Evolutionary conservation across 2,113 vertebrate genomes (phyloP).

Genomic region (Micromys minutus): DNA sequence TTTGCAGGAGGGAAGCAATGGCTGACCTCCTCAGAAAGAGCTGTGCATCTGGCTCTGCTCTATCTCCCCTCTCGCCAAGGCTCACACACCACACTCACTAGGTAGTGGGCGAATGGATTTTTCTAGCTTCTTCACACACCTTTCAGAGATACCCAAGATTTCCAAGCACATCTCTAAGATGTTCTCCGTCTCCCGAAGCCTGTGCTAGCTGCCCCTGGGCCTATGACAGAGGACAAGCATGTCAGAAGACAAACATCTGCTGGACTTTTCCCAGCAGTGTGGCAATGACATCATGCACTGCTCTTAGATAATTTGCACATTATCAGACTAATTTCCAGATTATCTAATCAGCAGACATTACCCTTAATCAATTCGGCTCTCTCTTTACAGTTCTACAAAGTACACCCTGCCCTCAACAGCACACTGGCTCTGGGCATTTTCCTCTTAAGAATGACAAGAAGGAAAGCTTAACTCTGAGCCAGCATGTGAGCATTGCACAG

Average conservation of each 20-base stretch:
- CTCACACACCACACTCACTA: neutral
- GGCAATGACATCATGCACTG: constrained; percentile 70
- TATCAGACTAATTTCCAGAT: constrained; percentile 77
- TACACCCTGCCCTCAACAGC: constrained; percentile 46
- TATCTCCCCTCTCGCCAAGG: neutral
- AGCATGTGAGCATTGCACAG: no score
- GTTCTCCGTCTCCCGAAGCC: constrained; percentile 30
- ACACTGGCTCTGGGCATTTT: neutral
- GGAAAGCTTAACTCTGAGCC: neutral
- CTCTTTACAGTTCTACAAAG: constrained; percentile 44
- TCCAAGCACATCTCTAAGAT: constrained; percentile 46
- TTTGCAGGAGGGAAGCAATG: neutral
- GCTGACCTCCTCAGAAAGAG: neutral
- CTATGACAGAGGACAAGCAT: constrained; percentile 45
- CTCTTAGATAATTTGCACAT: constrained; percentile 77
- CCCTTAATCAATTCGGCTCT: constrained; percentile 67
- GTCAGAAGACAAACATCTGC: constrained; percentile 53
- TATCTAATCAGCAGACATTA: constrained; percentile 75
- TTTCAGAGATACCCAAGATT: constrained; percentile 23
- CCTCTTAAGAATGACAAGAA: neutral
- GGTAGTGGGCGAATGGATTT: neutral
- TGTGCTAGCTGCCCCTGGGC: neutral
- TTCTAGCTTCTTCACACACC: neutral
- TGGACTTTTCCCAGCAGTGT: constrained; percentile 52
- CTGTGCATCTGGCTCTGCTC: neutral